These are phyloP conservation scores for Urocolius indicus DNA, from an alignment of 2,113 vertebrate species.

Conservation along the genomic window DNA sequence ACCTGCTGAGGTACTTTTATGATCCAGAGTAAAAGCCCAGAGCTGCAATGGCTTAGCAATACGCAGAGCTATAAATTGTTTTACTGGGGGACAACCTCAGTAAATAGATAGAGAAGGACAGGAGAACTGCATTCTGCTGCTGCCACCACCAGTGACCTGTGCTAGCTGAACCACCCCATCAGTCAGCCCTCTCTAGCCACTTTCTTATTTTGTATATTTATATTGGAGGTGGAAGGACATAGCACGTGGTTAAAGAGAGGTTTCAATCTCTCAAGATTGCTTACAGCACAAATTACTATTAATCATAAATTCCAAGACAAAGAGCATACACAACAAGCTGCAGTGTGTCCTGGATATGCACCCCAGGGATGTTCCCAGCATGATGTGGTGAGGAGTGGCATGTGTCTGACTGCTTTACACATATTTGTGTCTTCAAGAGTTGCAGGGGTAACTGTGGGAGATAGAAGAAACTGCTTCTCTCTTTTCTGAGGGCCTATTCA, in stretches of 20 bases:
- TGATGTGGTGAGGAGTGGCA: accelerated
- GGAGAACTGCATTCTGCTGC: background rate
- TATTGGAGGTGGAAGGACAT: background rate
- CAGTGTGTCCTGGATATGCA: background rate
- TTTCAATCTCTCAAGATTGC: background rate
- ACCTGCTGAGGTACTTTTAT: background rate
- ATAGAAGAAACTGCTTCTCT: background rate
- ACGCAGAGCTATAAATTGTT: background rate
- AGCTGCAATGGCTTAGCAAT: background rate
- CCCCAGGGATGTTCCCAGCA: background rate
- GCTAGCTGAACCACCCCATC: background rate
- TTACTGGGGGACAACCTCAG: background rate
- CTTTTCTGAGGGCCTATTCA: background rate
- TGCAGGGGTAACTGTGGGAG: accelerated
- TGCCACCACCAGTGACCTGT: background rate
- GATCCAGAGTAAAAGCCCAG: background rate
- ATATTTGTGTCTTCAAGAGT: background rate
- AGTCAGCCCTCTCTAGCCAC: background rate
- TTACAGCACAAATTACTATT: background rate
- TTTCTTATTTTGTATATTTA: background rate
- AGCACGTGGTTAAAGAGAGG: background rate
- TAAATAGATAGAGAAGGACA: background rate
- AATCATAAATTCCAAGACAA: background rate
- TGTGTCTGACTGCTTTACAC: background rate
- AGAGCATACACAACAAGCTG: accelerated